Base-by-base conservation (phyloP, 2,888 invertebrate genomes). In the Merodon equestris region DNA sequence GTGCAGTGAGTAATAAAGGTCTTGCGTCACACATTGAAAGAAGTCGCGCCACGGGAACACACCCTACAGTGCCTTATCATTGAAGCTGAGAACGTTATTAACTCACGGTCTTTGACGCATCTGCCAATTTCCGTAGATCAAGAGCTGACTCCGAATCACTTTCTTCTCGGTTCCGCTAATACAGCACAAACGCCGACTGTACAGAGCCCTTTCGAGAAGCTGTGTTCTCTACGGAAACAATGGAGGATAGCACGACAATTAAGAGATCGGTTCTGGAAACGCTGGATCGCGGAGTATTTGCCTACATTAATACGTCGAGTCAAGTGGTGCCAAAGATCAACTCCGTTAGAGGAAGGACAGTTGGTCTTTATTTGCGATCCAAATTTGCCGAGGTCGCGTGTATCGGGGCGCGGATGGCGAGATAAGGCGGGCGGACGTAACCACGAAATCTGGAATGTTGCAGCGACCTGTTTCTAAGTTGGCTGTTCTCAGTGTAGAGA, bases 401-500 rank as follows among this genome's bases (percentile, higher is more conserved):
- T 72, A 82, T 38, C 40, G 71, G 1, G 84, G 84, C 1, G 15
- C 42, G 1, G 84, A 84, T 66, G 83, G 82, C 15, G 72, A 81
- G n/a, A 60, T 76, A 0, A 76, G 84, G 7, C 56, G 82, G 44
- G 84, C 83, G 1, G 79, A 83, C 38, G 82, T 85, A 12, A 64
- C 61, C 19, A 84, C 84, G n/a, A 71, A 53, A 1, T 60, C 57
- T 2, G 84, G 83, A 10, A 36, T 82, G 1, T 19, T 82, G 7
- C 82, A 79, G 19, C 79, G 84, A 9, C 81, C 83, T 9, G 83
- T 82, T 1, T 82, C 81, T 0, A 82, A 83, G 66, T 74, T 84
- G 57, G 83, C 82, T 82, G 85, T 86, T 85, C 87, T 88, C 86
- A 88, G 82, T 88, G 88, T 89, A 88, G 88, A 89, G 89, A 4